Evolutionary conservation across 2,888 invertebrate genomes (phyloP).

Genomic region (Drosophila mimica): DNA sequence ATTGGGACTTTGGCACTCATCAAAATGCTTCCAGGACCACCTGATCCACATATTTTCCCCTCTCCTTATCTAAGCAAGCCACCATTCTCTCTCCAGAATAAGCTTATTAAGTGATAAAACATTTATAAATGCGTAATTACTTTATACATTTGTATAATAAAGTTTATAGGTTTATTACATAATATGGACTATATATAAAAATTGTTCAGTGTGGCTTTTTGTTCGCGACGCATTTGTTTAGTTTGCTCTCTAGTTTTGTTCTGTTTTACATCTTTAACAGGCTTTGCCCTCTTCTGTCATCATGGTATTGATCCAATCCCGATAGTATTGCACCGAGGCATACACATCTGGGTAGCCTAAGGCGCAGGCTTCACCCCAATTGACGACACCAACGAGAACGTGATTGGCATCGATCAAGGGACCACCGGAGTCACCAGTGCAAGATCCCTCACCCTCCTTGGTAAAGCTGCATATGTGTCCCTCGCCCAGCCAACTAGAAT

Average conservation of each 20-base stretch:
- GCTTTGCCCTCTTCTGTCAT: constrained; percentile 51
- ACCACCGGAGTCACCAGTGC: constrained; percentile 83
- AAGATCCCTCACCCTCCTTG: constrained; percentile 86
- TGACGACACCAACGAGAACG: constrained; percentile 82
- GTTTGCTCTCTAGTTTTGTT: constrained; percentile 17
- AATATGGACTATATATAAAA: constrained; percentile 15
- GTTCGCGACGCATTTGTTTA: constrained; percentile 33
- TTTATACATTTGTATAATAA: constrained; percentile 50
- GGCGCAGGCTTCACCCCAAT: constrained; percentile 84
- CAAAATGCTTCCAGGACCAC: not conserved
- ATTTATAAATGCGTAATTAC: constrained; percentile 41
- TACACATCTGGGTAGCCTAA: constrained; percentile 83
- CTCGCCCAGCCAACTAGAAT: constrained; percentile 85
- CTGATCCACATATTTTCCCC: not conserved
- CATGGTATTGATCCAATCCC: constrained; percentile 76
- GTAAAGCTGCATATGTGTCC: constrained; percentile 87
- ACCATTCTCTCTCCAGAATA: constrained; percentile 8
- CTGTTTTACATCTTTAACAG: constrained; percentile 47
- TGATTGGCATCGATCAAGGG: constrained; percentile 77
- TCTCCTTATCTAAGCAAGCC: not conserved
- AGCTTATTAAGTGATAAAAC: constrained; percentile 37
- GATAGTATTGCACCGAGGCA: constrained; percentile 79
- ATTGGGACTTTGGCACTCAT: not conserved
- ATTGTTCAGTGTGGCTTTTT: constrained; percentile 48
- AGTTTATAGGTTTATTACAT: constrained; percentile 29